Percentiles rank a stretch among this genome's conserved stretches.
phyloP scores from a whole-genome alignment of 2,113 vertebrate genomes.

The Catharus bicknelli region DNA sequence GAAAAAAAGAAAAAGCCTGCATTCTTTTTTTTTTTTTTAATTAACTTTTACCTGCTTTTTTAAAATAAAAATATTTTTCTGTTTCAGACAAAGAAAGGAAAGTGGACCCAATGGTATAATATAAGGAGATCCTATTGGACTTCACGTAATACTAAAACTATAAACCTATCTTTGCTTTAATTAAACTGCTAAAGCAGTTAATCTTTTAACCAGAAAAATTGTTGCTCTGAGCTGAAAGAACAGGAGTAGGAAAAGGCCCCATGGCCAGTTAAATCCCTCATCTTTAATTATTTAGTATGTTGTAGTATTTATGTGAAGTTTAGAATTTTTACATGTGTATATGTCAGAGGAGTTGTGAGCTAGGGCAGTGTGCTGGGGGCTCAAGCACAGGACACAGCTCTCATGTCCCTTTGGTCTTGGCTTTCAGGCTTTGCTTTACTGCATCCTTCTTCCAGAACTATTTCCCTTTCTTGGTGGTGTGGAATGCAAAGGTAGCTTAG shows the following conservation, averaged over 20 bases:
- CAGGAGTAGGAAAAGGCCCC: neutral
- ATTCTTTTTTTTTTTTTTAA: neutral
- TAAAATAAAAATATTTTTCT: neutral
- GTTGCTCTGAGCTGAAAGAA: constrained; percentile 1
- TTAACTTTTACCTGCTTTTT: neutral
- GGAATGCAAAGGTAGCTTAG: neutral
- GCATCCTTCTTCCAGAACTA: neutral
- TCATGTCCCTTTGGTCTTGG: neutral
- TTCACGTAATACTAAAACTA: neutral
- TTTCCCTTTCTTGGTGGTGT: neutral
- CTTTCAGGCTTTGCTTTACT: neutral
- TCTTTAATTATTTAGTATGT: constrained; percentile 7
- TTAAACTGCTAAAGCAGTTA: constrained; percentile 33
- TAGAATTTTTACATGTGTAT: neutral
- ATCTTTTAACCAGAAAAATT: constrained; percentile 26
- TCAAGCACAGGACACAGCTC: neutral
- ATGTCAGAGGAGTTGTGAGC: neutral
- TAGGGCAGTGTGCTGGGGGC: neutral
- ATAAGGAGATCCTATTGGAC: neutral
- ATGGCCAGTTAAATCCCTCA: neutral
- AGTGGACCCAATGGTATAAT: neutral
- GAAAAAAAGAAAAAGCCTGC: neutral
- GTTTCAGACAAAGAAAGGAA: neutral
- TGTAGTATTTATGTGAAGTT: neutral
- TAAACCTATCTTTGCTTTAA: constrained; percentile 52